Conservation (phyloP, 2,888 invertebrate species). For the Ennomos fuscantarius region DNA sequence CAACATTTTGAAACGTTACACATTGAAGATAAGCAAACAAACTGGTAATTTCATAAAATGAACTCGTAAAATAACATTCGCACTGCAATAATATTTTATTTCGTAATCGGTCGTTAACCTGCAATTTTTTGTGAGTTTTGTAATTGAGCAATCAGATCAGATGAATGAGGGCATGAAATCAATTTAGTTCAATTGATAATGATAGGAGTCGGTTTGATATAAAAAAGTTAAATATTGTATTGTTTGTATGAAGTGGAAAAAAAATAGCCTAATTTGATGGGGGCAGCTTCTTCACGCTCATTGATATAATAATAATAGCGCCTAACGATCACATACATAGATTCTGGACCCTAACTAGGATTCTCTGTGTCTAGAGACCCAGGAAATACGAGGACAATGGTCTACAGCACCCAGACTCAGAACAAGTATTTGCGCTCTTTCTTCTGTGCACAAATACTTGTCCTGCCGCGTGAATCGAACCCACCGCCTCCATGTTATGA, state of each 20-base stretch:
- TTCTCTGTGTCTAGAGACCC: too few relatives aligned
- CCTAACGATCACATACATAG: too few relatives aligned
- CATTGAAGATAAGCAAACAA: conserved; percentile 24
- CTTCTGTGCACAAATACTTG: too few relatives aligned
- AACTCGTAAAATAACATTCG: conserved; percentile 21
- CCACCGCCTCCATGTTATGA: too few relatives aligned
- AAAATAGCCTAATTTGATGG: neutral
- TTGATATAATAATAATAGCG: too few relatives aligned
- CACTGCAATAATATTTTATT: conserved; percentile 25
- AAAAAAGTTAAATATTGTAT: conserved; percentile 21
- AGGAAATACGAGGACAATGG: too few relatives aligned
- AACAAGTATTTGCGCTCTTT: too few relatives aligned
- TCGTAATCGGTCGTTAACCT: conserved; percentile 33
- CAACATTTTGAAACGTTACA: too few relatives aligned
- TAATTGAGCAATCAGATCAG: conserved; percentile 37
- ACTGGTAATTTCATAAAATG: conserved; percentile 18
- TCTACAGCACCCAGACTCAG: too few relatives aligned
- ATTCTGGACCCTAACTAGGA: too few relatives aligned
- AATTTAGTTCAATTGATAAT: conserved; percentile 34
- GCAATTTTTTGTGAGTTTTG: conserved; percentile 17
- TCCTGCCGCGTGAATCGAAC: too few relatives aligned
- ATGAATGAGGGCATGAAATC: conserved; percentile 38
- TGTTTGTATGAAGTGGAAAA: neutral
- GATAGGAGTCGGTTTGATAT: conserved; percentile 13
- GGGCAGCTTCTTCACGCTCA: too few relatives aligned